phyloP scores from a whole-genome alignment of 2,888 invertebrate species.

The Latrodectus hesperus region DNA sequence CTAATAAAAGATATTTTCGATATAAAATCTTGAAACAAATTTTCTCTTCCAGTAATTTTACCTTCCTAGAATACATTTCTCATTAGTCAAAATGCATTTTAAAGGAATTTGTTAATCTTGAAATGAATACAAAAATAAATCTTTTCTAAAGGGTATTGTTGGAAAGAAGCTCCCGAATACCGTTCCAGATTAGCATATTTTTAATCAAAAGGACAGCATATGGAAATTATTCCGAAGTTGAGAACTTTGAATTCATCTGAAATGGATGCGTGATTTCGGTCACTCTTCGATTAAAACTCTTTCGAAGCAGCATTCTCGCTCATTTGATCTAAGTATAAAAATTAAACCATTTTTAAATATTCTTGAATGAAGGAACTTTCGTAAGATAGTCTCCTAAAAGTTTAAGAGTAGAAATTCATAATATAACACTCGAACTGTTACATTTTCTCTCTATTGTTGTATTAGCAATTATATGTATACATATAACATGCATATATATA shows the following conservation, averaged over 20 bases:
- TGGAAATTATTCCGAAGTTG: constrained; percentile 31
- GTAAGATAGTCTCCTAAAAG: too few species aligned
- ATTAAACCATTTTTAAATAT: too few species aligned
- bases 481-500: too few species aligned
- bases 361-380: too few species aligned
- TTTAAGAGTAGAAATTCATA: too few species aligned
- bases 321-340: too few species aligned
- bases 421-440: too few species aligned
- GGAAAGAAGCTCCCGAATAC: constrained; percentile 24
- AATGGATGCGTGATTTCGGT: neutral
- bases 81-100: neutral
- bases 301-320: neutral
- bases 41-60: neutral
- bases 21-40: neutral
- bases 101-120: neutral
- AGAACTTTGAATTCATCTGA: constrained; percentile 23
- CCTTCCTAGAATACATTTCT: neutral
- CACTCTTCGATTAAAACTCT: neutral
- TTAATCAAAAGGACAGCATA: constrained; percentile 49
- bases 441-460: too few species aligned
- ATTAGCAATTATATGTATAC: too few species aligned
- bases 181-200: constrained; percentile 54
- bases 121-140: constrained; percentile 17
- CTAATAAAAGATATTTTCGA: neutral
- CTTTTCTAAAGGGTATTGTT: constrained; percentile 32